Evolutionary conservation across 2,797 vertebrate species (phyloP), one percentile per base, ranked within the genome.

Genomic region (Ispidina picta): DNA sequence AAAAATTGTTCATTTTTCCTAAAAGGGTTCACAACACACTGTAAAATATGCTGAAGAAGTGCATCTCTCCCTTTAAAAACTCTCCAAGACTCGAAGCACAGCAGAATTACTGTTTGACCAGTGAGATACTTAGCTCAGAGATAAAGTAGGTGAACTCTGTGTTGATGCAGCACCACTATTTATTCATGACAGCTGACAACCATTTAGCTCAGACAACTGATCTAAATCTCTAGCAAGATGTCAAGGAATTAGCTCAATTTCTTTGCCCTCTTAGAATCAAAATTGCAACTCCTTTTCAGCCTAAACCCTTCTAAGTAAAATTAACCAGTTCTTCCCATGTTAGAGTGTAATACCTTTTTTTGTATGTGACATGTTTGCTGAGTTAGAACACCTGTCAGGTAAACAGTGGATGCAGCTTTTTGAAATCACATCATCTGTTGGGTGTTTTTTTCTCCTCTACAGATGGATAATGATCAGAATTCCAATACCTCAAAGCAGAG

Each of bases 401-500:
- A 35, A 59, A 28, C 8, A 28, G 4, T 37, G 19, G 5, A 28
- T 31, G 5, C 17, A 41, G 28, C 5, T 35, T 37, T 62, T 48
- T 66, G n/a, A 83, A 68, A 54, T 46, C 19, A 9, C 7, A 1
- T 31, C 26, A 1, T 63, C 6, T 31, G 37, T 70, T 49, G 65
- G 58, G 29, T 51, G 10, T 59, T 58, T n/a, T 23, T 43, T 12
- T 58, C 31, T 15, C 8, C 51, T 59, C 15, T 69, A 9, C 86
- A 99, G 99, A 99, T 99, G 99, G 99, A 99, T 95, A 98, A 99
- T 98, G 98, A 99, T 95, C 97, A 97, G 79, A 97, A 98, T 92
- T 98, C 98, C 73, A 98, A 97, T 83, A 98, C 98, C 94, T 98
- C 98, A 93, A 99, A 98, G 97, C 98, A 98, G 82, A 98, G 98